Conservation (phyloP, 1,140 invertebrate genomes). For the Chymomyza costata region DNA sequence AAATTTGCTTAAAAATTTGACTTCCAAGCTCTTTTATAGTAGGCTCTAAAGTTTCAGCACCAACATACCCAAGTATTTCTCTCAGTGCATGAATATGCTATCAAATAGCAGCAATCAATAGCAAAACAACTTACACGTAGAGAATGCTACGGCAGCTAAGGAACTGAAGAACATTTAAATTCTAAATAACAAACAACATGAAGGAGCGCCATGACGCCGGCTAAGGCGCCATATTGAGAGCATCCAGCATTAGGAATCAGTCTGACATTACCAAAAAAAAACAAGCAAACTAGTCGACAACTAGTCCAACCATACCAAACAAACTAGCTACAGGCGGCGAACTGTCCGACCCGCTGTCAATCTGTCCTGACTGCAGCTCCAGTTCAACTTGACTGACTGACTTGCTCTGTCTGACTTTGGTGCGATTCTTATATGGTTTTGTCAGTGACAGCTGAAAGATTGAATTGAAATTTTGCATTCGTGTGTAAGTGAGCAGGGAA, state of each 20-base stretch:
- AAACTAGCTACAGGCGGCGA: constrained; percentile 33
- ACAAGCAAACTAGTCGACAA: not conserved
- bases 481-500: constrained; percentile 13
- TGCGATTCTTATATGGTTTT: constrained; percentile 49
- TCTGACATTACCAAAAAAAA: not conserved
- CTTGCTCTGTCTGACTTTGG: constrained; percentile 4
- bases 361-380: constrained; percentile 1
- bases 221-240: not conserved
- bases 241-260: not conserved
- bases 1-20: no score
- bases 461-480: constrained; percentile 65
- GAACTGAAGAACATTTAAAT: constrained; percentile 31
- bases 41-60: no score
- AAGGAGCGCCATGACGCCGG: not conserved
- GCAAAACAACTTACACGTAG: not conserved
- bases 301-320: not conserved
- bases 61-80: not conserved
- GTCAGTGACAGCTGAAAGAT: constrained; percentile 67
- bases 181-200: constrained; percentile 28
- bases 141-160: not conserved
- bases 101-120: not conserved
- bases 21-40: no score
- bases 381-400: not conserved
- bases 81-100: not conserved
- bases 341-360: not conserved